phyloP scores from a whole-genome alignment of 2,888 invertebrate genomes.

The Phytoseiulus persimilis region DNA sequence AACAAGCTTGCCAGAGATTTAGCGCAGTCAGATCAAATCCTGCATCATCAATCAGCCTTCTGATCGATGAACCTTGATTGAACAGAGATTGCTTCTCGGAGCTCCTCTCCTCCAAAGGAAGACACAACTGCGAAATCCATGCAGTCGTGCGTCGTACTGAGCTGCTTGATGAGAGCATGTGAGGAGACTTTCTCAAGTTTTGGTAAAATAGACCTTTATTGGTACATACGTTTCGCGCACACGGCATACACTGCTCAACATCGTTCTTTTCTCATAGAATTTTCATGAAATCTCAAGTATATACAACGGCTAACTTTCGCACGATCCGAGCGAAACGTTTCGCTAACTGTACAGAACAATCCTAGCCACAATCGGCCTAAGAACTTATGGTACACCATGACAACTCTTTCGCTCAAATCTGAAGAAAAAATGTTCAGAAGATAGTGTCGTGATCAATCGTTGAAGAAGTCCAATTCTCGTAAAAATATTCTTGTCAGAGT shows the following conservation, averaged over 20 bases:
- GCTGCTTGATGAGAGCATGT: too few relatives aligned
- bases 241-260: neutral
- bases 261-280: neutral
- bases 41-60: too few relatives aligned
- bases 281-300: neutral
- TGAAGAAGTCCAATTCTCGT: neutral
- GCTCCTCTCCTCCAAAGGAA: too few relatives aligned
- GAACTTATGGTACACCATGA: neutral
- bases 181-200: neutral
- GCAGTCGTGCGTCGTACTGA: too few relatives aligned
- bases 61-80: too few relatives aligned
- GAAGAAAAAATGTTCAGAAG: neutral
- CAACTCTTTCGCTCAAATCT: neutral
- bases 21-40: too few relatives aligned
- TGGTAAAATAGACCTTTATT: neutral
- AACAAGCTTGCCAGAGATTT: too few relatives aligned
- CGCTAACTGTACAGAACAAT: conserved; percentile 5
- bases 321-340: neutral
- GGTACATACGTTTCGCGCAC: neutral
- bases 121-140: too few relatives aligned
- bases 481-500: neutral
- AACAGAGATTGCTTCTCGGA: too few relatives aligned
- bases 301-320: neutral
- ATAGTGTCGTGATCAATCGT: neutral
- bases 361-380: neutral